Percentiles rank a stretch among this genome's conserved stretches.
phyloP scores from a whole-genome alignment of 2,888 invertebrate species.

The Gasteruption jaculator region DNA sequence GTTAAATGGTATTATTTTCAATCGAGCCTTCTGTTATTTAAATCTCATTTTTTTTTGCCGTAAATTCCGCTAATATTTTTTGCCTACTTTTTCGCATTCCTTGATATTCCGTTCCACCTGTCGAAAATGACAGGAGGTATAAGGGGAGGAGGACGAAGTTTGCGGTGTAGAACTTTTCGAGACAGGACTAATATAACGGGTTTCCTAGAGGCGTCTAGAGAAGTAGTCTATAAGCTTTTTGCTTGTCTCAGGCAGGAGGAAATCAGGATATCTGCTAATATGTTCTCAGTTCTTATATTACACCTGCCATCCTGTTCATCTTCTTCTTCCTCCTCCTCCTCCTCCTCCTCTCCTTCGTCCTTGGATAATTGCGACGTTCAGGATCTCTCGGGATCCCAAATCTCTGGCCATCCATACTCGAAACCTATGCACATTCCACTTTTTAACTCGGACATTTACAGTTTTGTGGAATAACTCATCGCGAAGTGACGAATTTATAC shows the following conservation, averaged over 20 bases:
- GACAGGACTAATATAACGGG: constrained; percentile 23
- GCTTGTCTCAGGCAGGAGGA: constrained; percentile 34
- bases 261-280: constrained; percentile 42
- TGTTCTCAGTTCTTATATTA: constrained; percentile 30
- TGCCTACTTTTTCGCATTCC: constrained; percentile 19
- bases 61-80: no score
- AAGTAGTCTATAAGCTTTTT: constrained; percentile 43
- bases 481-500: no score
- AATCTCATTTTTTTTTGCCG: constrained; percentile 28
- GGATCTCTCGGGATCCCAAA: constrained; percentile 14
- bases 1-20: no score
- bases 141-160: constrained; percentile 25
- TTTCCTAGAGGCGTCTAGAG: constrained; percentile 42
- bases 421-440: no score
- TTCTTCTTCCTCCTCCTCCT: no score
- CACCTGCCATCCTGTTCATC: constrained; percentile 49
- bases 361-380: constrained; percentile 42
- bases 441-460: no score
- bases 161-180: no score
- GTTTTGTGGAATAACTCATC: no score
- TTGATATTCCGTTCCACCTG: constrained; percentile 44
- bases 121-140: constrained; percentile 33
- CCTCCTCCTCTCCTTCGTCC: no score
- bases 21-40: no score
- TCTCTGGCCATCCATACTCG: no score